Conservation (phyloP, 2,797 vertebrate species). For the Sarcoramphus papa region DNA sequence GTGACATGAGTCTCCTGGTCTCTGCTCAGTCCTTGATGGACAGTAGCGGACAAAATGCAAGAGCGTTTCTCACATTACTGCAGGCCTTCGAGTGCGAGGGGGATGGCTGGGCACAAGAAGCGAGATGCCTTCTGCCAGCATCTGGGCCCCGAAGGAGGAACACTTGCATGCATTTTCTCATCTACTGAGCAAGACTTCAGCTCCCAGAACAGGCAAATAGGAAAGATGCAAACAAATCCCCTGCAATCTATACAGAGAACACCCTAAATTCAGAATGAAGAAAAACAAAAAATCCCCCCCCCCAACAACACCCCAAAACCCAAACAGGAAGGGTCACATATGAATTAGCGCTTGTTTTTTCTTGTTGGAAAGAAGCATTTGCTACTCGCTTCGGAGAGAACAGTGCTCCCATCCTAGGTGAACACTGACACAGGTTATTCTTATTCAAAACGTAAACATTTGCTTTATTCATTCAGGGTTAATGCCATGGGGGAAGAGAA, state of each 20-base stretch:
- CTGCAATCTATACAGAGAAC: not conserved
- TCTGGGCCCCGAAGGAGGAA: not conserved
- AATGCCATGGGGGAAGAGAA: rapidly evolving
- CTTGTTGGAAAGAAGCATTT: not conserved
- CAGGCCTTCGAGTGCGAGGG: not conserved
- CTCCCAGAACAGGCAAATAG: not conserved
- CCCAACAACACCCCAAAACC: not conserved
- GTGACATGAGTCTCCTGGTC: not conserved
- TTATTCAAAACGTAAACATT: not conserved
- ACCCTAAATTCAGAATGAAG: not conserved
- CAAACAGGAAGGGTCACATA: not conserved
- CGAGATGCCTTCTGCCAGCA: not conserved
- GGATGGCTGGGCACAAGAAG: not conserved
- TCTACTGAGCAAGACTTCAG: not conserved
- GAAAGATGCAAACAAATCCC: not conserved
- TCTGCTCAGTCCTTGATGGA: not conserved
- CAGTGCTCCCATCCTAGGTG: not conserved
- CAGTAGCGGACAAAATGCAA: not conserved
- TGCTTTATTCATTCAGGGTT: not conserved
- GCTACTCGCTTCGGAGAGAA: not conserved
- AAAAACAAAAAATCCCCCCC: not conserved
- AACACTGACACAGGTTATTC: not conserved
- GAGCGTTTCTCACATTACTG: not conserved
- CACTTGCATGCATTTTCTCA: not conserved
- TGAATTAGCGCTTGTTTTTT: not conserved